A percentile compares a stretch with the other conserved stretches of the same genome.
phyloP scores from a whole-genome alignment of 1,140 invertebrate genomes.

The Ectropis grisescens region DNA sequence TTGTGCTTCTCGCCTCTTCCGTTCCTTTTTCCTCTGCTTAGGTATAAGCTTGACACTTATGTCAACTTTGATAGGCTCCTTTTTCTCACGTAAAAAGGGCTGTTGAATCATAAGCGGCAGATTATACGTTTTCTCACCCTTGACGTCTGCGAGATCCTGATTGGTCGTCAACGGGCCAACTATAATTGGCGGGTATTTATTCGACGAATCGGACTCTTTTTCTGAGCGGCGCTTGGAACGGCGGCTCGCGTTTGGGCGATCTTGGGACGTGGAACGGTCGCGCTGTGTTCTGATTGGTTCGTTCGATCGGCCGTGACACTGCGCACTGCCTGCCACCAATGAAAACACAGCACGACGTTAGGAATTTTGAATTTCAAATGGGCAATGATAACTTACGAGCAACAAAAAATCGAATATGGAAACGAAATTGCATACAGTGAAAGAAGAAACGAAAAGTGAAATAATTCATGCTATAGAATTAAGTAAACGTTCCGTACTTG shows the following conservation, averaged over 20 bases:
- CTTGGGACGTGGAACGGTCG: constrained; percentile 52
- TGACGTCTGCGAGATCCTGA: constrained; percentile 61
- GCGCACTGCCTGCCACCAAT: constrained; percentile 67
- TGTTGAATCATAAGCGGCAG: constrained; percentile 72
- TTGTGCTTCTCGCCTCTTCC: constrained; percentile 40
- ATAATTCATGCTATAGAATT: constrained; percentile 45
- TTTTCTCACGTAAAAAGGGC: constrained; percentile 79
- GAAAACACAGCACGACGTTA: constrained; percentile 70
- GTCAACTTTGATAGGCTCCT: constrained; percentile 83
- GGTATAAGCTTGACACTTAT: constrained; percentile 84
- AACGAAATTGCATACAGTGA: constrained; percentile 6
- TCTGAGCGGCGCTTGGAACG: constrained; percentile 46
- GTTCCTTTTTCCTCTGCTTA: constrained; percentile 68
- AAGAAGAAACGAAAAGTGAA: constrained; percentile 11
- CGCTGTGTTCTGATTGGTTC: constrained; percentile 69
- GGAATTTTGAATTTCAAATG: constrained; percentile 29
- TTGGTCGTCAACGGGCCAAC: constrained; percentile 65
- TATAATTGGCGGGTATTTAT: constrained; percentile 69
- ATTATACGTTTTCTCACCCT: constrained; percentile 65
- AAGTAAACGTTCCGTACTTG: constrained; percentile 81
- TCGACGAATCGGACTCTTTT: constrained; percentile 73
- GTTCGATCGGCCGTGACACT: constrained; percentile 62
- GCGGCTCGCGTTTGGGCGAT: constrained; percentile 30
- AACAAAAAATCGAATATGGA: constrained; percentile 7
- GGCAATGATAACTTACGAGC: constrained; percentile 48